These are phyloP conservation scores for Tupaia tana DNA, from an alignment of 2,113 vertebrate genomes.

Conservation along the genomic window DNA sequence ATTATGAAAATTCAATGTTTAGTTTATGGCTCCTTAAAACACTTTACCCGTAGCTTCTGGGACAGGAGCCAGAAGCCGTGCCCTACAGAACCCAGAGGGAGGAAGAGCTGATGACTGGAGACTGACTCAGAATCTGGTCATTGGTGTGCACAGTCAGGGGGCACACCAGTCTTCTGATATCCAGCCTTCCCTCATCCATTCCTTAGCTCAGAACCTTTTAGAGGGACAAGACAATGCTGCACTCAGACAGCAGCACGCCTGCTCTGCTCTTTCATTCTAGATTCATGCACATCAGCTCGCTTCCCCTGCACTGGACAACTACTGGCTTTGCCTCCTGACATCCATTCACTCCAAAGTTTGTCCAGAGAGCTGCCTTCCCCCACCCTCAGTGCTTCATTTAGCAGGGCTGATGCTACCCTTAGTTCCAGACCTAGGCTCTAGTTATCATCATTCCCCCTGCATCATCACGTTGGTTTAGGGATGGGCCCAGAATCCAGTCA, in stretches of 20 bases:
- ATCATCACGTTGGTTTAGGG: background rate
- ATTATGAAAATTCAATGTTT: constrained; percentile 18
- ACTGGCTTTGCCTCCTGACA: background rate
- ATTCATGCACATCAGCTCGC: rapidly evolving
- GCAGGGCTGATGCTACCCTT: too few relatives aligned
- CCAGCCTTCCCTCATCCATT: background rate
- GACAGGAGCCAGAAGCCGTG: background rate
- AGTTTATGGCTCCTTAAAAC: background rate
- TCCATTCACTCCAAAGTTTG: background rate
- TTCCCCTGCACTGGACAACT: background rate
- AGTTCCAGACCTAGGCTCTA: background rate
- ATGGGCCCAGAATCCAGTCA: too few relatives aligned
- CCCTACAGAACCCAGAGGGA: background rate
- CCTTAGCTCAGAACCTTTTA: background rate
- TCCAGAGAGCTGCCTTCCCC: background rate
- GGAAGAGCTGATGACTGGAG: background rate
- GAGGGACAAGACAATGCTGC: background rate
- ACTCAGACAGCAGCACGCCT: rapidly evolving
- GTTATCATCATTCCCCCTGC: too few relatives aligned
- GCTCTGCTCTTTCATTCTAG: background rate
- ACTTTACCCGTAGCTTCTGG: background rate
- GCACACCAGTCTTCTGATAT: too few relatives aligned
- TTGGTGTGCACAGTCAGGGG: background rate
- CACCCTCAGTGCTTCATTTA: background rate
- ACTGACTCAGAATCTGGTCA: background rate